Base-by-base conservation (phyloP, 2,888 invertebrate genomes). In the Hirtodrosophila cameraria region DNA sequence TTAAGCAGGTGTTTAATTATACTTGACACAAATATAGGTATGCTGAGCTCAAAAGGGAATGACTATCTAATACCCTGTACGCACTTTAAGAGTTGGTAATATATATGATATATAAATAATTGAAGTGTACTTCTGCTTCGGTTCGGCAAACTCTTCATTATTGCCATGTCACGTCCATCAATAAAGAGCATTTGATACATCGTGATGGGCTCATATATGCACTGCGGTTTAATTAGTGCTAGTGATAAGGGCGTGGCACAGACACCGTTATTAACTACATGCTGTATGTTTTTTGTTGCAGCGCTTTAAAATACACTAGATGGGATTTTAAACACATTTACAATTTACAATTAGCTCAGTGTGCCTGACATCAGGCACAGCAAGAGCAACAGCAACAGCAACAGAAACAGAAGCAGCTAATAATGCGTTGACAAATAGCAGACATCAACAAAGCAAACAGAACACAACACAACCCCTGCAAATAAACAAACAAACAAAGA, bases 261-360 rank as follows among this genome's bases (percentile, higher is more conserved):
- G 49, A 25, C 43, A 46, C 18, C 18, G 23, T 54, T 33, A 33
- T 54, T 36, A 55, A 36, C 33, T 9, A 25, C 49, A 23, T 33
- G 16, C 53, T 39, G 39, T 60, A 41, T 52, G 27, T 35, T 20
- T 36, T 43, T 8, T 23, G 6, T 4, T 6, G 15, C 23, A 3
- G 13, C 4, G 54, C 13, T 27, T 39, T 5, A 46, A 27, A 13
- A 27, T 27, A 9, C 41, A 15, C 9, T 28, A 36, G 43, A 41
- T 46, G 46, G 27, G 33, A 53, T 55, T 62, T 43, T 38, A 61
- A 78, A 62, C 67, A 84, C 61, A 68, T 68, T 82, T 78, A 66
- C 85, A 78, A 68, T 68, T 82, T 78, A 66, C 85, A 78, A 82
- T 85, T 78, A 82, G 68, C 50, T 33, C 52, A 50, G 53, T 55